phyloP scores from a whole-genome alignment of 2,888 invertebrate genomes.

The Nomada flava region DNA sequence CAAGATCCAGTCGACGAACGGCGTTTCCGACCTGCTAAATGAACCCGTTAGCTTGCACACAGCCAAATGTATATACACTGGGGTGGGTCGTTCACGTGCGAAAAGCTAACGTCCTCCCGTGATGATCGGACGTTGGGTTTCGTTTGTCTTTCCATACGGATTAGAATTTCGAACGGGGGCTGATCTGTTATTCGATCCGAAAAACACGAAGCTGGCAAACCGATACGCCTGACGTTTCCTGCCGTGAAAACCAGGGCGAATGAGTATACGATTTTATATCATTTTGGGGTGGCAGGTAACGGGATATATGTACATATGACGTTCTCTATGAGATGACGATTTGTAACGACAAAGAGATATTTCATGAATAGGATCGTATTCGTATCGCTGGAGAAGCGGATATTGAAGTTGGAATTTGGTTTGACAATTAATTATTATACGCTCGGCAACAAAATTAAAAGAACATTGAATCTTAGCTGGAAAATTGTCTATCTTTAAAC shows the following conservation, averaged over 20 bases:
- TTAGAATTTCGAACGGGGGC: slow-evolving; percentile 64
- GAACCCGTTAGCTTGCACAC: background rate
- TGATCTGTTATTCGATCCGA: slow-evolving; percentile 57
- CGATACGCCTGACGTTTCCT: slow-evolving; percentile 32
- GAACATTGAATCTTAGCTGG: too few species aligned
- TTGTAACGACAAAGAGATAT: background rate
- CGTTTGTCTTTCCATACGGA: slow-evolving; percentile 55
- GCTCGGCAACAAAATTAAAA: too few species aligned
- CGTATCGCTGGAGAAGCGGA: too few species aligned
- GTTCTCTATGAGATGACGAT: slow-evolving; percentile 6
- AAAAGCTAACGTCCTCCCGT: slow-evolving; percentile 11
- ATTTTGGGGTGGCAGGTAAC: slow-evolving; percentile 18
- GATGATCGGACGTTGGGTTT: slow-evolving; percentile 41
- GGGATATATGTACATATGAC: slow-evolving; percentile 27
- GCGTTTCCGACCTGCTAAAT: background rate
- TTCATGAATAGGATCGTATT: slow-evolving; percentile 3
- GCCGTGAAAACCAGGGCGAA: slow-evolving; percentile 11
- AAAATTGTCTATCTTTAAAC: too few species aligned
- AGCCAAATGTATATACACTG: too few species aligned
- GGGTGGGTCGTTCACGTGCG: background rate
- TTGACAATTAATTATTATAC: too few species aligned
- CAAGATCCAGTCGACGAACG: background rate
- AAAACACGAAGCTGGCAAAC: slow-evolving; percentile 54
- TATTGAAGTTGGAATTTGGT: too few species aligned
- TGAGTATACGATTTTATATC: slow-evolving; percentile 30